Evolutionary conservation across 2,888 invertebrate species (phyloP).

Genomic region (Chloromyia formosa): DNA sequence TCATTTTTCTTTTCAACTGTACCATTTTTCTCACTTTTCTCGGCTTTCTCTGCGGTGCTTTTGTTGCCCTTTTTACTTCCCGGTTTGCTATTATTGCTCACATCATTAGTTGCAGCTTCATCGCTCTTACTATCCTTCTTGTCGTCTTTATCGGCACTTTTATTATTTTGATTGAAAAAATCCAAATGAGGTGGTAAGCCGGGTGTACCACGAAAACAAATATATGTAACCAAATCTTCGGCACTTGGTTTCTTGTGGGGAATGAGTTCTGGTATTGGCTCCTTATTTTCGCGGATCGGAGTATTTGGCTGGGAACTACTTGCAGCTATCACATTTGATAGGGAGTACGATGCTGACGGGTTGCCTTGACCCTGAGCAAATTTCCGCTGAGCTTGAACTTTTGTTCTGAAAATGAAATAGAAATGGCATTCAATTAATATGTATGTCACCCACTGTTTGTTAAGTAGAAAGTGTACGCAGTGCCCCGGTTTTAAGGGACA

Average conservation of each 20-base stretch:
- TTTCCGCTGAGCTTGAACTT: conserved; percentile 87
- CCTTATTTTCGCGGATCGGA: conserved; percentile 71
- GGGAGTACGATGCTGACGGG: conserved; percentile 61
- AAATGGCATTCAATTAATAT: no score
- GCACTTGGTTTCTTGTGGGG: conserved; percentile 78
- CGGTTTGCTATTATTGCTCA: background rate
- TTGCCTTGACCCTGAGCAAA: conserved; percentile 90
- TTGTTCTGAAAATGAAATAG: conserved; percentile 67
- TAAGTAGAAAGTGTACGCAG: no score
- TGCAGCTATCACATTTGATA: conserved; percentile 52
- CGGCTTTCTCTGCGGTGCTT: background rate
- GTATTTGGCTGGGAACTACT: conserved; percentile 59
- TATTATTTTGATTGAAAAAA: conserved; percentile 69
- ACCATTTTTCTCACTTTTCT: background rate
- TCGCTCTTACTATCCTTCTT: conserved; percentile 41
- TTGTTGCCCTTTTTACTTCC: background rate
- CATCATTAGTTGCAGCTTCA: background rate
- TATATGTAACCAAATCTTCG: conserved; percentile 85
- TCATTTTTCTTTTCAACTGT: conserved; percentile 45
- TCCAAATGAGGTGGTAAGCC: conserved; percentile 77
- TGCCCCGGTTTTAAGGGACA: no score
- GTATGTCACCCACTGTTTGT: no score
- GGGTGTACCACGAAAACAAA: conserved; percentile 82
- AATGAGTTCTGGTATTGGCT: conserved; percentile 70
- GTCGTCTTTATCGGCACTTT: conserved; percentile 51